Evolutionary conservation across 2,113 vertebrate genomes (phyloP).

Genomic region (Thamnophis sirtalis): DNA sequence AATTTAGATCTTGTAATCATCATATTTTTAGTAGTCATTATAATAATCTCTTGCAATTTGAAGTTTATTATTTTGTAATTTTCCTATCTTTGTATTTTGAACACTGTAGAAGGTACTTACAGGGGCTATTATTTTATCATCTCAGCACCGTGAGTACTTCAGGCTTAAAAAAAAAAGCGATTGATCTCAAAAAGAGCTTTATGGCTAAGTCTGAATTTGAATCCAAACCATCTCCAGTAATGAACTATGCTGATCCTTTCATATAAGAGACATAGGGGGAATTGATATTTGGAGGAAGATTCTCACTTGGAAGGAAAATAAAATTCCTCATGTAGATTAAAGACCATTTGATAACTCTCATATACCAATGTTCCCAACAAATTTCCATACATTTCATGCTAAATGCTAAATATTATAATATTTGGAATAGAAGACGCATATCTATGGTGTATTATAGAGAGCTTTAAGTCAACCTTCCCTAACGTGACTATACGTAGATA

Average conservation of each 20-base stretch:
- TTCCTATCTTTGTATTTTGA: background rate
- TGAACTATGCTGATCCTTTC: background rate
- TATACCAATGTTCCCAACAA: background rate
- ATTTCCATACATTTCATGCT: background rate
- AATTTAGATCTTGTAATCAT: background rate
- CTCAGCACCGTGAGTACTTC: background rate
- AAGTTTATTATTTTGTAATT: background rate
- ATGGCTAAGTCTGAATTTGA: background rate
- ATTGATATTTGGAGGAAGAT: background rate
- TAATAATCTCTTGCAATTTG: slow-evolving; percentile 1
- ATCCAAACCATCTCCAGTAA: background rate
- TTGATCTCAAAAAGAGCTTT: background rate
- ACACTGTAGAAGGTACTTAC: background rate
- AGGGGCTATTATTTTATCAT: background rate
- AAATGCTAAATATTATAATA: background rate
- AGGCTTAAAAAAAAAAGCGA: background rate
- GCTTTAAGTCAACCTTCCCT: background rate
- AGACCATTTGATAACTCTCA: background rate
- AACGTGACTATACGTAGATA: background rate
- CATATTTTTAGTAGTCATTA: background rate
- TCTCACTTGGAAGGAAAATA: background rate
- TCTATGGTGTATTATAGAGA: background rate
- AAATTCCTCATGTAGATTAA: background rate
- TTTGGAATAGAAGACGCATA: background rate
- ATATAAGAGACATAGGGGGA: background rate